A percentile compares a stretch with the other conserved stretches of the same genome.
phyloP scores from a whole-genome alignment of 2,113 vertebrate genomes.

The Glaucidium brasilianum region DNA sequence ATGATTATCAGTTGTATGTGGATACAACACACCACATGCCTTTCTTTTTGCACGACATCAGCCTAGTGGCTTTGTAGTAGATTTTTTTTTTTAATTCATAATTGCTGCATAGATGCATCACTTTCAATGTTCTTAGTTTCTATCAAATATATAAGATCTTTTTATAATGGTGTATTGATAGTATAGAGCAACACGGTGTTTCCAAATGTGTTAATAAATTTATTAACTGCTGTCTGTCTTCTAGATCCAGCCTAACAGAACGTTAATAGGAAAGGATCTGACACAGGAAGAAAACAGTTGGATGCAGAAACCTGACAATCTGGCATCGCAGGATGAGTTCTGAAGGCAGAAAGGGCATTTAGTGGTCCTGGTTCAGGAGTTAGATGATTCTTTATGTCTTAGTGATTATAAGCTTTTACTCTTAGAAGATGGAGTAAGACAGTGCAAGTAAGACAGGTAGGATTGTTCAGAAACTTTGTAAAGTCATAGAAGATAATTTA shows the following conservation, averaged over 20 bases:
- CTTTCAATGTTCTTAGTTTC: background rate
- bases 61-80: background rate
- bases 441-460: slow-evolving; percentile 33
- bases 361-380: background rate
- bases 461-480: slow-evolving; percentile 10
- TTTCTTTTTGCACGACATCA: background rate
- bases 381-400: slow-evolving; percentile 24
- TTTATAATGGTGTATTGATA: background rate
- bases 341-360: background rate
- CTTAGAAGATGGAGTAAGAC: slow-evolving; percentile 22
- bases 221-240: background rate
- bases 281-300: background rate
- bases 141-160: background rate
- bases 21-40: background rate
- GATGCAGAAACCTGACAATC: background rate
- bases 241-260: slow-evolving; percentile 53
- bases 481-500: slow-evolving; percentile 26
- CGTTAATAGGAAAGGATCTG: background rate
- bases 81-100: background rate
- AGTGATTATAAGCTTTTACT: slow-evolving; percentile 36
- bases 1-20: background rate
- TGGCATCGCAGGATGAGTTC: background rate
- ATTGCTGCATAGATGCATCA: background rate
- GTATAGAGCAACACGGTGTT: background rate
- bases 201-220: background rate